Evolutionary conservation across 53 echinoderm and acorn worm species (phyloP).

Genomic region (Patiria pectinifera): DNA sequence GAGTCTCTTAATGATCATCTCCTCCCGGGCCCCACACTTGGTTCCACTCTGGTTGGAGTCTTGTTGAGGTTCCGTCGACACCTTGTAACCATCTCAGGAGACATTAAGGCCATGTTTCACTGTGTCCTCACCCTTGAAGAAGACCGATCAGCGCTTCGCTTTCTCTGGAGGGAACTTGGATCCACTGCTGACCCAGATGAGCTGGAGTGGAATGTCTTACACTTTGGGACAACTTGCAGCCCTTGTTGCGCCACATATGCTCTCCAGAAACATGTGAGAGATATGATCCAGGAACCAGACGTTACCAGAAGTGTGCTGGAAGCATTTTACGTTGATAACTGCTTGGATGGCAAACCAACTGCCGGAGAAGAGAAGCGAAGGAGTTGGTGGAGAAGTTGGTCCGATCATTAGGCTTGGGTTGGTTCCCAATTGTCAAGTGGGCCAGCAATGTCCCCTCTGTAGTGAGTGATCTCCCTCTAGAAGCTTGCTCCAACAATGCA

Average conservation of each 20-base stretch:
- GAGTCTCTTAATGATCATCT: slow-evolving; percentile 17
- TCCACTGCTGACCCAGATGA: slow-evolving; percentile 13
- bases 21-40: slow-evolving; percentile 18
- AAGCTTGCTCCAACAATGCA: slow-evolving; percentile 9
- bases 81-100: slow-evolving; percentile 26
- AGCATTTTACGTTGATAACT: slow-evolving; percentile 8
- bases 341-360: slow-evolving; percentile 23
- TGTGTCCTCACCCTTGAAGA: slow-evolving; percentile 4
- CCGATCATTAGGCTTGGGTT: neutral
- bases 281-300: neutral
- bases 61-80: slow-evolving; percentile 22
- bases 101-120: slow-evolving; percentile 29
- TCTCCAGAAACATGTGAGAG: slow-evolving; percentile 48
- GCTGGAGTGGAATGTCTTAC: slow-evolving; percentile 47
- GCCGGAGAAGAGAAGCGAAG: slow-evolving; percentile 17
- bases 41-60: slow-evolving; percentile 17
- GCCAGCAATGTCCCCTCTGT: slow-evolving; percentile 21
- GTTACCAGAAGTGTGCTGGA: neutral
- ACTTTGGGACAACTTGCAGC: slow-evolving; percentile 62
- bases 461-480: slow-evolving; percentile 16
- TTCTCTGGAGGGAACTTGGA: slow-evolving; percentile 34
- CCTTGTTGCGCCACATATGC: slow-evolving; percentile 48
- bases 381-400: slow-evolving; percentile 33
- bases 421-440: slow-evolving; percentile 20
- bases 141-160: slow-evolving; percentile 19